phyloP scores from a whole-genome alignment of 92 coral and sea anemone species.

The Porites lobata region DNA sequence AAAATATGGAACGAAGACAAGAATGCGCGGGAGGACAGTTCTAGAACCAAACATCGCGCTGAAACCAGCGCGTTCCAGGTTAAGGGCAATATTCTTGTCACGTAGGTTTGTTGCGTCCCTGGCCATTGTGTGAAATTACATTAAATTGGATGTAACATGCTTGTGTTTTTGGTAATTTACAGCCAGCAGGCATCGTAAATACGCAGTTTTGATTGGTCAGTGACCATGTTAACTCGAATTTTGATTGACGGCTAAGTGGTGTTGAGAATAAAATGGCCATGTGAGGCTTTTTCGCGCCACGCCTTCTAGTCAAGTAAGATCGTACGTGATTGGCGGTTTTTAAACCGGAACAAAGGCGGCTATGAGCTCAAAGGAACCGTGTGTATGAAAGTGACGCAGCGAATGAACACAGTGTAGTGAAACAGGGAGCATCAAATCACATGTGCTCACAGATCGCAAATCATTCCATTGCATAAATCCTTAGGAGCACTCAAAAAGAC shows the following conservation, averaged over 20 bases:
- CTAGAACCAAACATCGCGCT: not conserved
- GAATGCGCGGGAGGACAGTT: constrained; percentile 12
- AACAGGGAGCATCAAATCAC: constrained; percentile 61
- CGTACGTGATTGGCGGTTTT: constrained; percentile 82
- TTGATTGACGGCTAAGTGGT: constrained; percentile 86
- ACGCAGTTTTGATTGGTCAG: constrained; percentile 48
- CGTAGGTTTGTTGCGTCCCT: constrained; percentile 20
- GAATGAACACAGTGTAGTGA: constrained; percentile 41
- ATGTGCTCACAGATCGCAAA: constrained; percentile 74
- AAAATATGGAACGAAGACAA: not conserved
- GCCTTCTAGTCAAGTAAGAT: constrained; percentile 56
- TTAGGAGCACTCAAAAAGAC: constrained; percentile 48
- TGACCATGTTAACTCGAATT: constrained; percentile 40
- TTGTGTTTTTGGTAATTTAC: constrained; percentile 38
- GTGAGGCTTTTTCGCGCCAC: constrained; percentile 84
- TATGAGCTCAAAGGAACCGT: constrained; percentile 58
- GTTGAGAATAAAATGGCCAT: constrained; percentile 80
- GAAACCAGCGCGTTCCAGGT: constrained; percentile 14
- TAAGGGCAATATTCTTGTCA: constrained; percentile 44
- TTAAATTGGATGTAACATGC: constrained; percentile 44
- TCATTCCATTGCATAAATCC: constrained; percentile 65
- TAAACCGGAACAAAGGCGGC: constrained; percentile 62
- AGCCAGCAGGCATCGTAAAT: constrained; percentile 52
- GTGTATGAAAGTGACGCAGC: constrained; percentile 40
- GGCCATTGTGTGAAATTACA: constrained; percentile 31